These are phyloP conservation scores for Pogonocichla stellata DNA, from an alignment of 2,113 vertebrate species.

Conservation along the genomic window DNA sequence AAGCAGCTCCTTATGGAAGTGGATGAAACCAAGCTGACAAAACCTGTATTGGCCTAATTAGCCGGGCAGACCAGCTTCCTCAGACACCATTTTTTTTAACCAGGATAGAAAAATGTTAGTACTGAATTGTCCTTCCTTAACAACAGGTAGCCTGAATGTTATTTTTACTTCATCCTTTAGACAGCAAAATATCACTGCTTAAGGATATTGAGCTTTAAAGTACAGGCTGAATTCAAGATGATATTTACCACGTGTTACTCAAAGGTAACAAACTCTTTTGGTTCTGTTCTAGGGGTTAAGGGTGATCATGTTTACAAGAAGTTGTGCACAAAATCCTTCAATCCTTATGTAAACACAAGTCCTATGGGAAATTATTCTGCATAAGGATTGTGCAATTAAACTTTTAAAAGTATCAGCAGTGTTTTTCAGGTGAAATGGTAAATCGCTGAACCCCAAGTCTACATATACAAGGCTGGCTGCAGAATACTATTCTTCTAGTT, in stretches of 20 bases:
- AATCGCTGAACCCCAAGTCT: background rate
- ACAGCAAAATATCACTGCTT: background rate
- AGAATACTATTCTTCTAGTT: background rate
- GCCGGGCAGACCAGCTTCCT: background rate
- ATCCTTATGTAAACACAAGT: background rate
- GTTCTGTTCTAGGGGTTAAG: background rate
- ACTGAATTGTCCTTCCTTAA: background rate
- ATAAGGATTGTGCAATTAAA: background rate
- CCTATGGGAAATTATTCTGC: background rate
- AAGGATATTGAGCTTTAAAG: background rate
- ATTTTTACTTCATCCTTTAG: background rate
- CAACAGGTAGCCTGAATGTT: background rate
- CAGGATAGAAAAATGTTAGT: background rate
- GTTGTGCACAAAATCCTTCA: background rate
- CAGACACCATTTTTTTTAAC: background rate
- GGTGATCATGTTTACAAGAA: background rate
- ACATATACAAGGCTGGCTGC: background rate
- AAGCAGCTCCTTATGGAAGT: background rate
- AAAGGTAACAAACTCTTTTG: background rate
- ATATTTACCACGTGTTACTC: background rate
- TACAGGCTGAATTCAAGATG: background rate
- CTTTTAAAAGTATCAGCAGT: background rate
- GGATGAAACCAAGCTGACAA: background rate
- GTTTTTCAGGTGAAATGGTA: background rate
- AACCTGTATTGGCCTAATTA: background rate